Percentiles rank a stretch among this genome's conserved stretches.
phyloP scores from a whole-genome alignment of 2,113 vertebrate species.

The Melierax canorus region DNA sequence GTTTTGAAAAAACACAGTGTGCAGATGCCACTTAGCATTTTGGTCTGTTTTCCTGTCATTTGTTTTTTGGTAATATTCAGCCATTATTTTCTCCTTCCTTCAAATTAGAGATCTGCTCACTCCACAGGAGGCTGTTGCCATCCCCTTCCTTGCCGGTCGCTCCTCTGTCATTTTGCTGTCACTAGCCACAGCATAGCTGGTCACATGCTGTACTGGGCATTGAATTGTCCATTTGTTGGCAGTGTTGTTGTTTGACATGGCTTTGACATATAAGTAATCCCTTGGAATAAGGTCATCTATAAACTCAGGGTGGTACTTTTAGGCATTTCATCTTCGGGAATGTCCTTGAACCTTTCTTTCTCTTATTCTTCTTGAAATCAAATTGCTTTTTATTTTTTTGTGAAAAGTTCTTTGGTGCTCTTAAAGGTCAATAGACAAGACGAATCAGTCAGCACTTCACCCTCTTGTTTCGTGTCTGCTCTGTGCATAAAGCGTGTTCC shows the following conservation, averaged over 20 bases:
- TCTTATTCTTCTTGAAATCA: neutral
- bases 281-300: neutral
- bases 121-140: neutral
- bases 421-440: neutral
- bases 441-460: neutral
- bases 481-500: fast-evolving
- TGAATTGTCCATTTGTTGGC: neutral
- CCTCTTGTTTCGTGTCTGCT: neutral
- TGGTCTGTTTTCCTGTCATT: neutral
- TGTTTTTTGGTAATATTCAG: neutral
- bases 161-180: neutral
- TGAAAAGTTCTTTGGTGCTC: neutral
- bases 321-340: neutral
- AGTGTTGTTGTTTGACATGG: neutral
- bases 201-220: neutral
- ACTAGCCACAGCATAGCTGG: neutral
- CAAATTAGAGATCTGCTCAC: neutral
- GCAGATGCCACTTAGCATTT: neutral
- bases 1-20: neutral
- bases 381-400: neutral
- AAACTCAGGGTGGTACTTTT: neutral
- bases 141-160: neutral
- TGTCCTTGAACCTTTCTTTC: neutral
- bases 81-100: neutral
- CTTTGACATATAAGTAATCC: neutral